Percentiles rank a stretch among this genome's conserved stretches.
Evolutionary conservation across 2,113 vertebrate species (phyloP).

Genomic region (Dinomys branickii): DNA sequence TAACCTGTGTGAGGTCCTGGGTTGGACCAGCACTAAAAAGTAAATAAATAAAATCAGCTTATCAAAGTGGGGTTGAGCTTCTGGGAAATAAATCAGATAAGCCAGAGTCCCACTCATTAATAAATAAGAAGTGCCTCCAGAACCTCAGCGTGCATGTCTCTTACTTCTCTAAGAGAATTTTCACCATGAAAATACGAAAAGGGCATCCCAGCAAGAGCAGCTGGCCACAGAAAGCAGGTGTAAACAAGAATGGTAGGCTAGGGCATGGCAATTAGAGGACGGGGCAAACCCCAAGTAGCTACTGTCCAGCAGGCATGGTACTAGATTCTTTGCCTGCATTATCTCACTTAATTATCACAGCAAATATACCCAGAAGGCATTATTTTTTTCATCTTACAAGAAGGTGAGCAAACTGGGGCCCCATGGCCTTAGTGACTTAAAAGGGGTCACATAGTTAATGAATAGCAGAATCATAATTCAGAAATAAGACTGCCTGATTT

Average conservation of each 20-base stretch:
- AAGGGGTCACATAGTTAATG: not conserved
- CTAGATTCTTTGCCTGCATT: not conserved
- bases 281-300: rapidly evolving
- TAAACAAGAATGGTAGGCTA: too few species aligned
- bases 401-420: not conserved
- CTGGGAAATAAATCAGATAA: conserved; percentile 17
- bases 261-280: too few species aligned
- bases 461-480: not conserved
- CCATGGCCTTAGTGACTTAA: not conserved
- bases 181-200: not conserved
- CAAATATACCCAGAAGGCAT: not conserved
- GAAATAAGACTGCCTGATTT: not conserved
- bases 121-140: not conserved
- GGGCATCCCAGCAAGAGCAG: not conserved
- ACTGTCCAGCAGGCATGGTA: not conserved
- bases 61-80: not conserved
- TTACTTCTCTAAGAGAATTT: not conserved
- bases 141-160: not conserved
- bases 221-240: not conserved
- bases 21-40: not conserved
- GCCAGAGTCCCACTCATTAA: not conserved
- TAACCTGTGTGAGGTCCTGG: not conserved
- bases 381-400: not conserved
- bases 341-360: conserved; percentile 38
- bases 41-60: not conserved